Conservation (phyloP, 2,113 vertebrate species). For the Atherinomorus stipes region DNA sequence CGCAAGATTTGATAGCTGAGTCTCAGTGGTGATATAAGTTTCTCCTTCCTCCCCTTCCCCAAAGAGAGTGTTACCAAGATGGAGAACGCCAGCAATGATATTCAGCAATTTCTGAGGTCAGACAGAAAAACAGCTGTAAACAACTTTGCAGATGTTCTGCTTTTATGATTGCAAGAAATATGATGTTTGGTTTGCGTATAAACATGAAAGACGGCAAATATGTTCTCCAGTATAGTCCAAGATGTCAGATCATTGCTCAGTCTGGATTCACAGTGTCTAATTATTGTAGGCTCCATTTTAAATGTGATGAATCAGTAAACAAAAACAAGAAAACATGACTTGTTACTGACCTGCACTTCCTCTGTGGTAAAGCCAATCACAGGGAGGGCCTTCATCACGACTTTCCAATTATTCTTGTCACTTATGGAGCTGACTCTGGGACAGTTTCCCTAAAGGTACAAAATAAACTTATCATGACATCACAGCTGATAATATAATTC, state of each 20-base stretch:
- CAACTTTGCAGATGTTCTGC: neutral
- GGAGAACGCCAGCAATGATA: constrained; percentile 91
- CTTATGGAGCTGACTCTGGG: constrained; percentile 95
- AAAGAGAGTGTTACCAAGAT: constrained; percentile 95
- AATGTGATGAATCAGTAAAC: neutral
- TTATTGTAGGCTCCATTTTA: neutral
- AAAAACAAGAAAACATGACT: neutral
- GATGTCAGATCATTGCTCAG: neutral
- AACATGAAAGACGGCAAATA: too few species aligned
- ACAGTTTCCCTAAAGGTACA: constrained; percentile 89
- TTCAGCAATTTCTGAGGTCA: constrained; percentile 89
- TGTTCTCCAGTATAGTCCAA: too few species aligned
- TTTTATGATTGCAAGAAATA: neutral
- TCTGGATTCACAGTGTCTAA: neutral
- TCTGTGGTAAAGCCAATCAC: constrained; percentile 90
- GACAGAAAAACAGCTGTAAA: constrained; percentile 29
- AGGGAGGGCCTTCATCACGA: constrained; percentile 88
- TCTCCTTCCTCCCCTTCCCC: constrained; percentile 90
- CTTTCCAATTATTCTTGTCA: constrained; percentile 96
- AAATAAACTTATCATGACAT: constrained; percentile 1
- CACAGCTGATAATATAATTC: neutral
- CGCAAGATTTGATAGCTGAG: constrained; percentile 87
- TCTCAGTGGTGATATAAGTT: constrained; percentile 90
- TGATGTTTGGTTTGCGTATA: neutral
- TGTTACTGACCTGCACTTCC: constrained; percentile 90